Conservation (phyloP, 2,113 vertebrate species). For the Rhabdornis inornatus region DNA sequence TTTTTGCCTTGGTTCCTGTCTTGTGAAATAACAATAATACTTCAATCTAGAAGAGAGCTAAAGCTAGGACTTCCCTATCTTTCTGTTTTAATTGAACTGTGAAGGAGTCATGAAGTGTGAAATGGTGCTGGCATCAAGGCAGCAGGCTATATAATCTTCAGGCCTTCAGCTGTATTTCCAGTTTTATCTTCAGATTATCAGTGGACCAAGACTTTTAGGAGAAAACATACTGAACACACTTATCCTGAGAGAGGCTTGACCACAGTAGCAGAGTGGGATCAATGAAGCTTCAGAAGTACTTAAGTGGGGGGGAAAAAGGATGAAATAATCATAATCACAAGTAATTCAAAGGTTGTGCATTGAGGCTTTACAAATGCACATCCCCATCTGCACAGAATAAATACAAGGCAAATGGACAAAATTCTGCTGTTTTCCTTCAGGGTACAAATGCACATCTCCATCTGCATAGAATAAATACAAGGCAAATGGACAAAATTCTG, state of each 20-base stretch:
- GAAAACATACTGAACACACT: neutral
- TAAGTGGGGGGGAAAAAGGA: neutral
- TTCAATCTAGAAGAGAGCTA: neutral
- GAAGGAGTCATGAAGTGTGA: neutral
- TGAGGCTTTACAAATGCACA: neutral
- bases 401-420: neutral
- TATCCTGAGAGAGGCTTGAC: neutral
- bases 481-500: neutral
- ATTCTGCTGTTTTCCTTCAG: neutral
- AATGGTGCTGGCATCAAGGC: neutral
- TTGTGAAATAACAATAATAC: neutral
- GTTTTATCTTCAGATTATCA: neutral
- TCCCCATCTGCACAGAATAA: neutral
- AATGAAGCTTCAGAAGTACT: neutral
- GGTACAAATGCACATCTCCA: neutral
- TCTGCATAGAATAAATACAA: neutral
- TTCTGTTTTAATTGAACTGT: neutral
- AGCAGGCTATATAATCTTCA: neutral
- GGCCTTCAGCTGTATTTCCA: neutral
- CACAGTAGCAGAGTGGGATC: neutral
- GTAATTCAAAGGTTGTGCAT: neutral
- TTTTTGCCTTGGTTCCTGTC: neutral
- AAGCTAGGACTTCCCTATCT: neutral
- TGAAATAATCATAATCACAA: neutral
- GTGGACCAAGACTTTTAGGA: neutral